phyloP scores from a whole-genome alignment of 1,140 invertebrate species.

The Calliopsis andreniformis region DNA sequence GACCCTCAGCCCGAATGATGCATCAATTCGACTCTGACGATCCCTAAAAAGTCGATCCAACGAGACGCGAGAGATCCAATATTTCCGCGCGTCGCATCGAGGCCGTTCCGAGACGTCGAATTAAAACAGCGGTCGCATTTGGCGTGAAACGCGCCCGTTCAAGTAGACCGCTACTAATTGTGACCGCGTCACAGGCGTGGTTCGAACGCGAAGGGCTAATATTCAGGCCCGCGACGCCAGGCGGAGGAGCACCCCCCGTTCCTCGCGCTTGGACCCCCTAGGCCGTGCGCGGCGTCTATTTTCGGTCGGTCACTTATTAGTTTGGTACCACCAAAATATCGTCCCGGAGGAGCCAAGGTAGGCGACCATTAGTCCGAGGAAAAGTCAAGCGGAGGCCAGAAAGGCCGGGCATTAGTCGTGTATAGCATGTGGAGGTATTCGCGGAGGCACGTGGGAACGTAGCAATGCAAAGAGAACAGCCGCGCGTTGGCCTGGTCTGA shows the following conservation, averaged over 20 bases:
- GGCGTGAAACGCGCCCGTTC: constrained; percentile 29
- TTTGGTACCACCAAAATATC: constrained; percentile 53
- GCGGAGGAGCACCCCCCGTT: background rate
- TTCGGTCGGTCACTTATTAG: constrained; percentile 50
- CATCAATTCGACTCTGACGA: no score
- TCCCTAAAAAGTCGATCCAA: no score
- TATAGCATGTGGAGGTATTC: constrained; percentile 52
- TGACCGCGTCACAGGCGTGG: constrained; percentile 20
- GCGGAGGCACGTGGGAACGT: constrained; percentile 57
- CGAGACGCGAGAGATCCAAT: no score
- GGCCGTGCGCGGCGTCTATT: constrained; percentile 17
- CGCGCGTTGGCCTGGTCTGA: constrained; percentile 49
- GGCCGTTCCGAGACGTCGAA: background rate
- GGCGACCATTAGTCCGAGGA: constrained; percentile 52
- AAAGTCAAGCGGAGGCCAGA: constrained; percentile 49
- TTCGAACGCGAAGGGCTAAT: constrained; percentile 36
- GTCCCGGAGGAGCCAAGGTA: constrained; percentile 47
- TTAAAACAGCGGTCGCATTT: constrained; percentile 26
- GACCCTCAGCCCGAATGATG: no score
- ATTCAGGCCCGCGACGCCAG: constrained; percentile 24
- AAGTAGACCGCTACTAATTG: constrained; percentile 45
- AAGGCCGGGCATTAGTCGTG: constrained; percentile 50
- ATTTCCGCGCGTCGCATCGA: background rate
- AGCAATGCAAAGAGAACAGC: constrained; percentile 56
- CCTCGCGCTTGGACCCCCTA: background rate